Base-by-base conservation (phyloP, 2,888 invertebrate species). In the Tachina grossa region DNA sequence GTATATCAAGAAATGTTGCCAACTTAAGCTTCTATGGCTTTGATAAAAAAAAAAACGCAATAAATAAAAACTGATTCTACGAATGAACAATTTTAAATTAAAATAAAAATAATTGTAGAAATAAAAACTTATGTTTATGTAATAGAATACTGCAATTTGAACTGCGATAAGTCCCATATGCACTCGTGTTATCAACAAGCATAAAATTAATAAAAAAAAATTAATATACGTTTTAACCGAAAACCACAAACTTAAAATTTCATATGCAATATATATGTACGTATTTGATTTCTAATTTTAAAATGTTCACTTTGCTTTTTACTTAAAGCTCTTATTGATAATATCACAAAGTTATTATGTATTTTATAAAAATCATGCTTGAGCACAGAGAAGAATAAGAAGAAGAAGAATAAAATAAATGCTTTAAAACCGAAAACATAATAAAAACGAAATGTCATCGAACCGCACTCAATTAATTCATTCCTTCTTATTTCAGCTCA, bases 381-480 rank as follows among this genome's bases (percentile, higher is more conserved):
- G 0, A 31, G 9, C 1, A 43, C 65, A 57, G 49, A 57, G 55
- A 59, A 63, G 45, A 65, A 72, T 41, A 16, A 47, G 19, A 31
- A 31, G 31, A 31, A 9, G 22, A 41, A 14, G n/a, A n/a, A n/a
- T n/a, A 49, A 19, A 14, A 47, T 47, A 74, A 14, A 31, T 22
- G n/a, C 13, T 51, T 57, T 41, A 47, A 47, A 55, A 59, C 53
- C 39, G 53, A 75, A 74, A 68, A 61, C 53, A n/a, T 41, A 61
- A 75, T 82, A 82, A 84, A 84, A 81, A n/a, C 39, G 49, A 81
- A 84, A 84, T 81, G 84, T 84, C 84, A 84, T 84, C 84, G 84
- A 84, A 84, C 80, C 80, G 11, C 61, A 57, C 49, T 49, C 5
- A 77, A 39, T 77, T 49, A 49, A 49, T 66, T 57, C 53, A 51